phyloP scores from a whole-genome alignment of 2,888 invertebrate species.

The Ptychoptera albimana region DNA sequence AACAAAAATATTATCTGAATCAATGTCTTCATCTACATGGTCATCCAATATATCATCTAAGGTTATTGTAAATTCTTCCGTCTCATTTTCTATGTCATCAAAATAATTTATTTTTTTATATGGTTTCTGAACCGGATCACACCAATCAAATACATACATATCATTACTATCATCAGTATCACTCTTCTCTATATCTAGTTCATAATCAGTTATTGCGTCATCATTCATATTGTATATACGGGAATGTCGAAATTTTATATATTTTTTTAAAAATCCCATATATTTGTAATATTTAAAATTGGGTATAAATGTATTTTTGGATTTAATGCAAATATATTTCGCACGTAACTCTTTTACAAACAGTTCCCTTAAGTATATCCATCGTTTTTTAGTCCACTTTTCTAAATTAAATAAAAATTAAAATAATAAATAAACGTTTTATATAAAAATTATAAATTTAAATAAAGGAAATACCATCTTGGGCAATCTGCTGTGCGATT shows the following conservation, averaged over 20 bases:
- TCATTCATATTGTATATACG: background rate
- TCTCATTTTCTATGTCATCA: too few relatives aligned
- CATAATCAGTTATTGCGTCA: background rate
- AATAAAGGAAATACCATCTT: conserved; percentile 1
- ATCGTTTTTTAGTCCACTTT: conserved; percentile 7
- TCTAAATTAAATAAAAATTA: conserved; percentile 1
- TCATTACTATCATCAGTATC: background rate
- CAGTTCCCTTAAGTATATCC: conserved; percentile 6
- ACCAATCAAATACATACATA: background rate
- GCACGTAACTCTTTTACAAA: conserved; percentile 1
- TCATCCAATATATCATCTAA: too few relatives aligned
- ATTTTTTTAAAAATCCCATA: conserved; percentile 5
- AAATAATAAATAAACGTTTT: background rate
- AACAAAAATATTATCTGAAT: too few relatives aligned
- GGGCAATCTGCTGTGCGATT: conserved; percentile 1
- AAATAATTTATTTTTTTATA: too few relatives aligned
- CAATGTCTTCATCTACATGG: too few relatives aligned
- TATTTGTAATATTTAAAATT: conserved; percentile 6
- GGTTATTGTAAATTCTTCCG: too few relatives aligned
- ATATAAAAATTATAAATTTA: background rate
- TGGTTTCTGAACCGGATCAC: background rate
- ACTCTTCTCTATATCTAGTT: background rate
- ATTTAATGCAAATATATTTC: too few relatives aligned
- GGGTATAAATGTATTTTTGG: background rate
- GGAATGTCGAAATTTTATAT: conserved; percentile 1